phyloP scores from a whole-genome alignment of 2,888 invertebrate genomes.

The Polydrusus cervinus region DNA sequence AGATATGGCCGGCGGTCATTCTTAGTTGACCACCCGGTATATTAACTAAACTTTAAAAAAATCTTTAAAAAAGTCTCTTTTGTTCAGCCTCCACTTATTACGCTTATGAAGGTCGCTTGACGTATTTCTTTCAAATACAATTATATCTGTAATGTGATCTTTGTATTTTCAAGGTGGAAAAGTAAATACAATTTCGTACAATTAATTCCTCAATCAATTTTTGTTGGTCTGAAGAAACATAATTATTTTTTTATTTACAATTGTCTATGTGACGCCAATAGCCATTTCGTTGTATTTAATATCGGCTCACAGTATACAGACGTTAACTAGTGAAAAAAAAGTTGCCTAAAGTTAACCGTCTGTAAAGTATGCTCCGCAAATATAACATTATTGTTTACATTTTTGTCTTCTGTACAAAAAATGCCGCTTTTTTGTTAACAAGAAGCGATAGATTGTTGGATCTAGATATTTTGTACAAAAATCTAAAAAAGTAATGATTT shows the following conservation, averaged over 20 bases:
- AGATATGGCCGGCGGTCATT: too few species aligned
- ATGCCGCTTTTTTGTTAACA: too few species aligned
- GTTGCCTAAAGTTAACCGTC: too few species aligned
- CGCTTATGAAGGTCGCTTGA: background rate
- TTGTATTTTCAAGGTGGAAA: constrained; percentile 31
- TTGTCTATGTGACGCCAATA: background rate
- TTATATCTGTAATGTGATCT: constrained; percentile 38
- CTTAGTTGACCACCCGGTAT: too few species aligned
- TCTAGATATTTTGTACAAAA: too few species aligned
- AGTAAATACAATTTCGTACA: constrained; percentile 13
- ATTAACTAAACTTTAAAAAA: background rate
- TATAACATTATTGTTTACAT: too few species aligned
- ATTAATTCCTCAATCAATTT: constrained; percentile 6
- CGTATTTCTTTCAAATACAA: constrained; percentile 25
- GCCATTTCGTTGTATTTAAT: background rate
- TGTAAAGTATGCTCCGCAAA: too few species aligned
- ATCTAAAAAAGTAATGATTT: too few species aligned
- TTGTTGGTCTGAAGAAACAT: constrained; percentile 22
- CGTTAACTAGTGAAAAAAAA: too few species aligned
- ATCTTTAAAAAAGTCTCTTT: background rate
- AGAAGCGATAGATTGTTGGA: too few species aligned
- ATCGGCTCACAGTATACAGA: too few species aligned
- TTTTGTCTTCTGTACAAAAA: too few species aligned
- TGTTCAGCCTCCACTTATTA: background rate
- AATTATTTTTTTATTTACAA: constrained; percentile 12